Evolutionary conservation across 2,113 vertebrate genomes (phyloP).

Genomic region (Osmerus eperlanus): DNA sequence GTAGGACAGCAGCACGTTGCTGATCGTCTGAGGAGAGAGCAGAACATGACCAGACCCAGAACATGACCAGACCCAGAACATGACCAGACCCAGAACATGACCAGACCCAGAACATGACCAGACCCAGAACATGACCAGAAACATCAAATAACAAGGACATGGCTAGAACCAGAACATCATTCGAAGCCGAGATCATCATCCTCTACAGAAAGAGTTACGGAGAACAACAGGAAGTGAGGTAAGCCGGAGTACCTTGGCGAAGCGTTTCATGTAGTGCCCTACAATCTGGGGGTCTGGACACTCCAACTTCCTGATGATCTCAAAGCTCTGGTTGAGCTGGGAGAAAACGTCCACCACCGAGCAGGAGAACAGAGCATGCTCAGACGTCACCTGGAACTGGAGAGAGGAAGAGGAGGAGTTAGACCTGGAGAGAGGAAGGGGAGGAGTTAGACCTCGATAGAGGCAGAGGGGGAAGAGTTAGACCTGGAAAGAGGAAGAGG

Average conservation of each 20-base stretch:
- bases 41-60: neutral
- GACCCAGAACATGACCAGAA: neutral
- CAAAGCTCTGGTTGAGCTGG: constrained; percentile 98
- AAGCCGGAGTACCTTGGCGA: constrained; percentile 85
- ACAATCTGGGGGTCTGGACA: constrained; percentile 97
- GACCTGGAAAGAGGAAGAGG: neutral
- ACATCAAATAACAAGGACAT: neutral
- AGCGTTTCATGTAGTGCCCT: constrained; percentile 95
- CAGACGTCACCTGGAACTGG: constrained; percentile 97
- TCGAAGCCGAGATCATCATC: too few relatives aligned
- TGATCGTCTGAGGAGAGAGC: constrained; percentile 82
- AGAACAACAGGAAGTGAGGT: neutral
- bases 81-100: neutral
- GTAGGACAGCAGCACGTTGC: constrained; percentile 94
- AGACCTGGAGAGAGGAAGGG: neutral
- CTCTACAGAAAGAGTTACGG: neutral
- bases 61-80: neutral
- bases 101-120: neutral
- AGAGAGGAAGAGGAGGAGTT: neutral
- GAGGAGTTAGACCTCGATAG: neutral
- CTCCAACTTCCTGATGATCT: constrained; percentile 97
- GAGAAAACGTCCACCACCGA: constrained; percentile 98
- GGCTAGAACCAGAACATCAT: neutral
- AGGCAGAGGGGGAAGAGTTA: neutral
- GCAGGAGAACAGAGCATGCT: constrained; percentile 96